Base-by-base conservation (phyloP, 1,140 invertebrate species). In the Ganaspis sp. region DNA sequence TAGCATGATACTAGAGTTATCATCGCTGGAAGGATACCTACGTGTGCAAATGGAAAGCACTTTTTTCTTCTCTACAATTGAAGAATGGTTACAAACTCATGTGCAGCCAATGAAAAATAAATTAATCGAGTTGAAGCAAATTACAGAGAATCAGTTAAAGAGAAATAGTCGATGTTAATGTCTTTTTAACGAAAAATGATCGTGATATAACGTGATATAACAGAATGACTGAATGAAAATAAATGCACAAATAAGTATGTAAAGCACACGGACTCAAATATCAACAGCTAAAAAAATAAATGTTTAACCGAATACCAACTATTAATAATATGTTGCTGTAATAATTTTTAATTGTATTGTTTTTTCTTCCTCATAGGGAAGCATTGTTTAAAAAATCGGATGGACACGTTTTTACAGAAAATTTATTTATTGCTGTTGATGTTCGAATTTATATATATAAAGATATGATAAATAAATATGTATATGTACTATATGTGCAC, bases 81-180 rank as follows among this genome's bases (percentile, higher is more conserved):
- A 93, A 12, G 93, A 94, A 81, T 92, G 93, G 90, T 83, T 93
- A 3, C 92, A 92, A 9, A 93, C 93, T 19, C 90, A 92, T 75
- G 84, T 93, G 26, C 84, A 90, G 4, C 92, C 93, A 0, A 88
- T 93, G 37, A 92, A 91, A 79, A 84, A 89, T 49, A 91, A 92
- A 80, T 80, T 93, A 1, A 77, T 89, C 37, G 90, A 92, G 78
- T 80, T 93, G 1, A 92, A 92, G 80, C 86, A 90, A 73, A 92
- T 90, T 1, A 92, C 90, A 2, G 92, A 93, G 74, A 92, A 89
- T 82, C 91, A 92, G 81, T 78, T 92, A 11, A 91, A 89, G 77
- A 79, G 90, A 73, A 92, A 89, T 38, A 90, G 85, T 84, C 78
- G 80, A 34, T 78, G 70, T 73, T 83, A 87, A 26, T 70, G 71